These are phyloP conservation scores for Mythimna impura DNA, from an alignment of 2,888 invertebrate species.

Conservation along the genomic window DNA sequence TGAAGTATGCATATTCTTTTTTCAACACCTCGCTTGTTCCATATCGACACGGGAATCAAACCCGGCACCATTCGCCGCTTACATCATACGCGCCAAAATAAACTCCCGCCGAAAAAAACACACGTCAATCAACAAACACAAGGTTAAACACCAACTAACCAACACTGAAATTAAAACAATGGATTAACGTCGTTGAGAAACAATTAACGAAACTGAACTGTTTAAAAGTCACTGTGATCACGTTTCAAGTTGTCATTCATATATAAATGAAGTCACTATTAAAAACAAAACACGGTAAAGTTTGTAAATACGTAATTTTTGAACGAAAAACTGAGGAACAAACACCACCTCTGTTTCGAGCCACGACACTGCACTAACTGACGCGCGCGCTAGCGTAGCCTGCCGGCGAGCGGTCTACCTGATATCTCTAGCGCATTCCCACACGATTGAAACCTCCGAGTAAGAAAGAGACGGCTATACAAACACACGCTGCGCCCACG, in stretches of 20 bases:
- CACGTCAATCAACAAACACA: slow-evolving; percentile 87
- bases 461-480: slow-evolving; percentile 72
- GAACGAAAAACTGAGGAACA: slow-evolving; percentile 65
- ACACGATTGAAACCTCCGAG: slow-evolving; percentile 57
- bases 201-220: slow-evolving; percentile 44
- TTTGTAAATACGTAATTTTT: slow-evolving; percentile 86
- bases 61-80: slow-evolving; percentile 79
- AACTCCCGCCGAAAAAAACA: slow-evolving; percentile 77
- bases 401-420: slow-evolving; percentile 71
- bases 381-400: slow-evolving; percentile 45
- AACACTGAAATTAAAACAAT: slow-evolving; percentile 75
- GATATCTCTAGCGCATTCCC: slow-evolving; percentile 74
- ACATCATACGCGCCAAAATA: slow-evolving; percentile 89
- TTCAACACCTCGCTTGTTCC: slow-evolving; percentile 75
- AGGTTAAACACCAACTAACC: slow-evolving; percentile 84
- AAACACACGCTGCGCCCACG: slow-evolving; percentile 62
- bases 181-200: slow-evolving; percentile 52
- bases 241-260: slow-evolving; percentile 58
- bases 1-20: slow-evolving; percentile 84
- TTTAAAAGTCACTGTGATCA: slow-evolving; percentile 47
- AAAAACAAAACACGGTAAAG: slow-evolving; percentile 84
- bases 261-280: slow-evolving; percentile 71
- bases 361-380: slow-evolving; percentile 80
- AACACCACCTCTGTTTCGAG: slow-evolving; percentile 66
- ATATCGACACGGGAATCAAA: slow-evolving; percentile 80